These are phyloP conservation scores for Ophion ellenae DNA, from an alignment of 2,888 invertebrate species.

Conservation along the genomic window DNA sequence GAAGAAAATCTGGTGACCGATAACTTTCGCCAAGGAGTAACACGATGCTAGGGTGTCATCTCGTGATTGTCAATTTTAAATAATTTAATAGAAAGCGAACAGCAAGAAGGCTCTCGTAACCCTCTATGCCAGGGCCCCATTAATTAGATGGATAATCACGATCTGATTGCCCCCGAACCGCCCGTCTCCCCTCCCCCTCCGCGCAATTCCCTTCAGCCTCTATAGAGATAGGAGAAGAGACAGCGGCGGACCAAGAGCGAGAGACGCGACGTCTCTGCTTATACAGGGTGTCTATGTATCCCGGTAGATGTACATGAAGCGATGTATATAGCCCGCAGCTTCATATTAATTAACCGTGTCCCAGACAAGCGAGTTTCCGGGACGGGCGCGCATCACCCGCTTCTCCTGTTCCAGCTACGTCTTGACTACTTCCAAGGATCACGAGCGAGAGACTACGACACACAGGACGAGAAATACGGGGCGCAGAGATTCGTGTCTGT, in stretches of 20 bases:
- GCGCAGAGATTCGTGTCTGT: constrained; percentile 12
- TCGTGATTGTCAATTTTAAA: constrained; percentile 63
- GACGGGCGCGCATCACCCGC: constrained; percentile 54
- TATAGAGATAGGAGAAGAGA: constrained; percentile 53
- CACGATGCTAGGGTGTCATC: constrained; percentile 22
- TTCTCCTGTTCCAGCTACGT: constrained; percentile 53
- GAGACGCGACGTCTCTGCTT: constrained; percentile 24
- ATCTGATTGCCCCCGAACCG: constrained; percentile 64
- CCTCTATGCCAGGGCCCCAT: constrained; percentile 58
- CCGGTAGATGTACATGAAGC: background rate
- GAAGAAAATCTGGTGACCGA: constrained; percentile 30
- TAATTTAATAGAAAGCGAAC: constrained; percentile 55
- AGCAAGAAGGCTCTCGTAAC: constrained; percentile 32
- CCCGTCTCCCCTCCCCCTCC: constrained; percentile 38
- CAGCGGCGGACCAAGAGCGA: constrained; percentile 24
- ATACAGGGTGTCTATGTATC: constrained; percentile 34
- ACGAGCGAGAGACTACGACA: constrained; percentile 34
- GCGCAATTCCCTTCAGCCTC: constrained; percentile 10
- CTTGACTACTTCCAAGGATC: constrained; percentile 61
- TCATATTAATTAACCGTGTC: constrained; percentile 62
- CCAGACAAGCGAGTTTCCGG: constrained; percentile 64
- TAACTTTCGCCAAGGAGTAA: constrained; percentile 5
- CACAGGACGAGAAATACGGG: constrained; percentile 10
- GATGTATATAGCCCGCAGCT: constrained; percentile 50
- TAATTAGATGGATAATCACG: constrained; percentile 67